Base-by-base conservation (phyloP, 1,140 invertebrate species). In the Neodiprion fabricii region DNA sequence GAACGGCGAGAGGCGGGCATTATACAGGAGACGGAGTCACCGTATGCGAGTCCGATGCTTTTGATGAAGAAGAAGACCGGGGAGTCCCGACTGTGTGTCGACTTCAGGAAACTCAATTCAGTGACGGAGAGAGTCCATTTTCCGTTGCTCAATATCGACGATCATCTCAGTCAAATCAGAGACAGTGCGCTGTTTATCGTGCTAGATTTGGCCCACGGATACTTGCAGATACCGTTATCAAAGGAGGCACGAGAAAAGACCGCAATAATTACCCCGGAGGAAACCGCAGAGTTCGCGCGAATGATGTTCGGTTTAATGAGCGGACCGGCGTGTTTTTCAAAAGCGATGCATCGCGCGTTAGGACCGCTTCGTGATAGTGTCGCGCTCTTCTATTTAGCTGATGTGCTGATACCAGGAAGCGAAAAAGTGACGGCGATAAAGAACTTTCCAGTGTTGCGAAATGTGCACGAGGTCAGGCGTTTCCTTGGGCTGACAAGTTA, bases 31-130 rank as follows among this genome's bases (percentile, higher is more conserved):
- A 77, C 76, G 1, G 23, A 17, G 14, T 79, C 76, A 23, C 72
- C 74, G 48, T 79, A 79, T 70, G 76, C 74, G n/a, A 78, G 77
- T 48, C 81, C 81, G 4, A 76, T 79, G 1, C 21, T 81, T 5
- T 48, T 81, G 1, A 76, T 80, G 8, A 71, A 73, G 77, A 77
- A 61, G 75, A 78, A 17, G 76, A 72, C 9, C 17, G 76, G 69
- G 7, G 74, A 78, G 7, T 48, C 48, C 7, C 47, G 78, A 21
- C n/a, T 75, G n/a, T 48, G 47, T 21, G 71, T 72, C 11, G 84
- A 88, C 76, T 91, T 86, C 75, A 65, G 88, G 48, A 61, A 75
- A 12, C 72, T 91, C 9, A 91, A 91, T 78, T 48, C 71, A 48
- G 12, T 76, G 47, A 80, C 77, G 23, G 70, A 69, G 40, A 80